Evolutionary conservation across 2,888 invertebrate genomes (phyloP), one percentile per base, ranked within the genome.

Genomic region (Cerceris ruficornis): DNA sequence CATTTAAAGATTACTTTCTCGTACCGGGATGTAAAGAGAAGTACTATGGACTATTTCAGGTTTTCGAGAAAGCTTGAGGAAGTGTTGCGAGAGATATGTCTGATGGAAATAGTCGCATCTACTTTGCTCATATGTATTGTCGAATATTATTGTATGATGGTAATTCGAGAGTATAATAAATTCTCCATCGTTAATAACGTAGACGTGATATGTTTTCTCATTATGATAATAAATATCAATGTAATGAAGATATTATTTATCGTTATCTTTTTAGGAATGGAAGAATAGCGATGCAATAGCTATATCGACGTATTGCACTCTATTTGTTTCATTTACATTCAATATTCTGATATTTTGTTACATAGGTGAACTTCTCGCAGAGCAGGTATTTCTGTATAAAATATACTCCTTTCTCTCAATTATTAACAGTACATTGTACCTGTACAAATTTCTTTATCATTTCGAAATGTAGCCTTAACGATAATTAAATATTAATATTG

Each of bases 41-140:
- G 9, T 28, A 28, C 28, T 4, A 17, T 57, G 6, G 28, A 57
- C 9, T 41, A n/a, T 69, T 61, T 2, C 52, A 77, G 77, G 62
- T 77, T 77, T 58, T 62, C 62, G 6, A 6, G 9, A 6, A 52
- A 43, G 50, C 41, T 73, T 67, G 6, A 78, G 68, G 8, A 84
- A 86, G 28, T 86, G 15, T 60, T 90, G 43, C 86, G 85, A 41
- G 85, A 84, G 70, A 81, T 90, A 46, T 88, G 87, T 43, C 78
- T 90, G n/a, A 81, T 90, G n/a, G 90, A 90, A 84, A 77, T 90
- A 14, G 60, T 90, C n/a, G 86, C 88, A 0, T 90, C 89, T 28
- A 89, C 88, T 0, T 72, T 90, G 70, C 88, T 86, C 54, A 88
- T 90, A 46, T 90, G 90, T 60, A 85, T 89, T 14, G 83, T 90